Evolutionary conservation across 2,888 invertebrate genomes (phyloP).

Genomic region (Pyrrhia umbra): DNA sequence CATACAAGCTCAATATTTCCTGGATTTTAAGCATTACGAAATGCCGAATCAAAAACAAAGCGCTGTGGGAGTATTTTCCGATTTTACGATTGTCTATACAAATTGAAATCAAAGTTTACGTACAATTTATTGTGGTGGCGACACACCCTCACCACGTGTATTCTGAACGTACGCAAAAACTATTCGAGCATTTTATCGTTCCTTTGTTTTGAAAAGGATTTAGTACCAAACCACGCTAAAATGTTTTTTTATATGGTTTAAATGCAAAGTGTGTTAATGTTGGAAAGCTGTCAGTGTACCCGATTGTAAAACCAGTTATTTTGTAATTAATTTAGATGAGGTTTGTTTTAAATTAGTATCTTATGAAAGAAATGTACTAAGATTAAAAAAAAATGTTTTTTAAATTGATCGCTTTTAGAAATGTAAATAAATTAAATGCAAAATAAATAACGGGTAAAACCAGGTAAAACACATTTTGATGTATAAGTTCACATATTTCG

Average conservation of each 20-base stretch:
- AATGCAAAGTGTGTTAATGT: too few species aligned
- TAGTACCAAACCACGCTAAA: conserved; percentile 23
- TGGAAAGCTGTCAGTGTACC: too few species aligned
- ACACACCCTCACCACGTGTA: conserved; percentile 61
- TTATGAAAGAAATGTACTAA: too few species aligned
- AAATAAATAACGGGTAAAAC: too few species aligned
- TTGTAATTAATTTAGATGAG: too few species aligned
- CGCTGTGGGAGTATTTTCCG: conserved; percentile 1
- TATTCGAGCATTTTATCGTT: conserved; percentile 30
- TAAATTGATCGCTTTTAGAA: too few species aligned
- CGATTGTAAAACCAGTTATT: too few species aligned
- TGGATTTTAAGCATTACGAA: background rate
- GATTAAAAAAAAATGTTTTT: too few species aligned
- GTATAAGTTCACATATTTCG: background rate
- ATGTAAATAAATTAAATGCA: too few species aligned
- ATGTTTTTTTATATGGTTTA: background rate
- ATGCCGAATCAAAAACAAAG: background rate
- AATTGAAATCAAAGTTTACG: conserved; percentile 62
- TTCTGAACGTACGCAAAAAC: conserved; percentile 48
- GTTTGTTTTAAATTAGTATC: too few species aligned
- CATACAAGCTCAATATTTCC: background rate
- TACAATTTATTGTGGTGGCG: conserved; percentile 67
- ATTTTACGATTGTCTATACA: conserved; percentile 49
- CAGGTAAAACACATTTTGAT: background rate
- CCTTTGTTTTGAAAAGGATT: conserved; percentile 47